Base-by-base conservation (phyloP, 2,113 vertebrate genomes). In the Microtus richardsoni region DNA sequence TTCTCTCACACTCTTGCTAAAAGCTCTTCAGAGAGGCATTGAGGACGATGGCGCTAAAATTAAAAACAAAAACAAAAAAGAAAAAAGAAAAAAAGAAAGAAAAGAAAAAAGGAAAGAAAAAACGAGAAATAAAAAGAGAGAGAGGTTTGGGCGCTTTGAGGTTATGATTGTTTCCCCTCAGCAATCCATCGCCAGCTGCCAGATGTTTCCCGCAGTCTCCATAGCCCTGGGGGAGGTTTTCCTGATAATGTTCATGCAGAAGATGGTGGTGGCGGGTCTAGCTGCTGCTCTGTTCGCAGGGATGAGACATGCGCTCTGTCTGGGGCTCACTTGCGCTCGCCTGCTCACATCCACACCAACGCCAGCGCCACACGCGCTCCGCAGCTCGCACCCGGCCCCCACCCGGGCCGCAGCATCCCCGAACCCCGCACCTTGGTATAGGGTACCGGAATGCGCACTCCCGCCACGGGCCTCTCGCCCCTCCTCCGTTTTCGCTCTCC, bases 1-100 rank as follows among this genome's bases (percentile, higher is more conserved):
- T 97, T 97, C 98, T 97, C 98, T 98, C 98, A 96, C 98, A 98
- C 97, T 96, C 97, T 97, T 97, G 68, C 89, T 84, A 98, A 98
- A 98, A 98, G 99, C 98, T 99, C 98, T 99, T 99, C 98, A 98
- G 98, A 99, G 98, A 99, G 98, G 98, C 99, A 99, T 99, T 96
- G 98, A 99, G 98, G 98, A 98, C 97, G 97, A 98, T 97, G 97
- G 96, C 98, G 98, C 98, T 98, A 97, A 98, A 97, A 97, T 97
- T 95, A 92, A 98, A 98, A 98, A 97, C 13, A 1, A 85, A 79
- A 97, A 94, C 30, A 85, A 9, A 91, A 98, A 86, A 47, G 78
- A 7, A 36, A 24, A 1, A 77, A 8, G 3, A 16, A 98, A 97
- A 0, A 77, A 85, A 83, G 83, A 95, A 93, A 91, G n/a, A 14